These are phyloP conservation scores for Macroteleia sp. DNA, from an alignment of 2,888 invertebrate species.

Conservation along the genomic window DNA sequence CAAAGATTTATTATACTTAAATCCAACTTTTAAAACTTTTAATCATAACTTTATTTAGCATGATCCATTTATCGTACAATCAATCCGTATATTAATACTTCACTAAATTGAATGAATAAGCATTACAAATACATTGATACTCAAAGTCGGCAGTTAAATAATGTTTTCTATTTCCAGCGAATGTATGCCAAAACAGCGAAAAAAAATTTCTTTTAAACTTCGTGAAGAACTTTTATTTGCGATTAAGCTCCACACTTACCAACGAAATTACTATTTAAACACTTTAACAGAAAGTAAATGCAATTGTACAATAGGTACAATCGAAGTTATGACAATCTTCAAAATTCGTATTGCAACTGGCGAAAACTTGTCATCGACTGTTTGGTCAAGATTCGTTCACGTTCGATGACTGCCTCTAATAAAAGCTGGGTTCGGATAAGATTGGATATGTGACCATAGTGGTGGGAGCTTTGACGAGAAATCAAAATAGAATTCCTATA, in stretches of 20 bases:
- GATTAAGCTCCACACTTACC: slow-evolving; percentile 54
- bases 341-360: slow-evolving; percentile 31
- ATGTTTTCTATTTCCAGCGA: too few relatives aligned
- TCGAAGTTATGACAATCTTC: slow-evolving; percentile 16
- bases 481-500: slow-evolving; percentile 77
- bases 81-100: too few relatives aligned
- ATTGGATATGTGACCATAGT: slow-evolving; percentile 70
- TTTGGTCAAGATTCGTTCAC: slow-evolving; percentile 72
- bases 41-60: too few relatives aligned
- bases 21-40: too few relatives aligned
- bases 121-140: too few relatives aligned
- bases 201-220: too few relatives aligned
- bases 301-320: neutral
- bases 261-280: slow-evolving; percentile 12
- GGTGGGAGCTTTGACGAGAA: slow-evolving; percentile 80
- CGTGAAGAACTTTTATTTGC: too few relatives aligned
- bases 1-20: too few relatives aligned
- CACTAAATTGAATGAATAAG: too few relatives aligned
- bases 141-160: too few relatives aligned
- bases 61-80: too few relatives aligned
- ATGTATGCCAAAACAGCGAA: too few relatives aligned
- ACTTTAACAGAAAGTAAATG: neutral
- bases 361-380: slow-evolving; percentile 58
- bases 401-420: slow-evolving; percentile 79
- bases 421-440: slow-evolving; percentile 72